phyloP scores from a whole-genome alignment of 2,888 invertebrate species.

The Boloria euphrosyne region DNA sequence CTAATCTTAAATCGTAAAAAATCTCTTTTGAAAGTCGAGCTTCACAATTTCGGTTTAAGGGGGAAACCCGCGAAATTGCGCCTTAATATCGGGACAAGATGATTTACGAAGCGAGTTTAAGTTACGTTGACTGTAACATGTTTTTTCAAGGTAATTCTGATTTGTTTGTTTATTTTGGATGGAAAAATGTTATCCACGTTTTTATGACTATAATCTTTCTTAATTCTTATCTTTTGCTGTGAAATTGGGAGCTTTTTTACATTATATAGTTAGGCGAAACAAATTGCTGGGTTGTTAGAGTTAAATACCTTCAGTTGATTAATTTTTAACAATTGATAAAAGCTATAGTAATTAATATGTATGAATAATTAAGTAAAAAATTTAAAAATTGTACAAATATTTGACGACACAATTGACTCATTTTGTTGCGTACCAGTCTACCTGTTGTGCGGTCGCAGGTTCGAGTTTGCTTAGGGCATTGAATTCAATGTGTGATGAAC shows the following conservation, averaged over 20 bases:
- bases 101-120: constrained; percentile 35
- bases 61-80: constrained; percentile 40
- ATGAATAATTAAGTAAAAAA: no score
- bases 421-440: no score
- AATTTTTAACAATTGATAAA: no score
- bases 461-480: no score
- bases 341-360: no score
- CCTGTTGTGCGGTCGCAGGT: no score
- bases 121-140: constrained; percentile 26
- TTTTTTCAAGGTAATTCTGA: constrained; percentile 28
- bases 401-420: no score
- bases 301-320: no score
- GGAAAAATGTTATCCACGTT: constrained; percentile 30
- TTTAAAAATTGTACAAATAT: no score
- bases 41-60: constrained; percentile 41
- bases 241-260: constrained; percentile 24
- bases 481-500: no score
- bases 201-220: constrained; percentile 34
- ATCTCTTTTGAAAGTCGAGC: constrained; percentile 43
- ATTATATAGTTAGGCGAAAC: constrained; percentile 22
- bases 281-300: neutral
- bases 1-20: constrained; percentile 48
- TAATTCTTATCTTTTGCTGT: constrained; percentile 30
- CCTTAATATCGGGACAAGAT: constrained; percentile 42
- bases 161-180: constrained; percentile 35